Base-by-base conservation (phyloP, 2,113 vertebrate species). In the Notiomystis cincta region DNA sequence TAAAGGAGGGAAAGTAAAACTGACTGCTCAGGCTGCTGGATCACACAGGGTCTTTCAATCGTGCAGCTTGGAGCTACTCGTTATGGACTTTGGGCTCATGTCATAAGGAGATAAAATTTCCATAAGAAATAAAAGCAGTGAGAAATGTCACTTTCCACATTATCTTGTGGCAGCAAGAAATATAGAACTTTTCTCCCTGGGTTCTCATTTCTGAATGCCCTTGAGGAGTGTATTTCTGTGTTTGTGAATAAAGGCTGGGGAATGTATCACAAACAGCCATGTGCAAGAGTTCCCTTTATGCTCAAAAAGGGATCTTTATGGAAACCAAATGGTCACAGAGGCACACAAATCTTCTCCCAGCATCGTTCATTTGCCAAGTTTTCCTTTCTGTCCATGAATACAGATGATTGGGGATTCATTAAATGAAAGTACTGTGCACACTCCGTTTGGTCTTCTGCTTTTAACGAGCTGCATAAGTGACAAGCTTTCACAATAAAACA, bases 241-340 rank as follows among this genome's bases (percentile, higher is more conserved):
- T 88, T 93, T 95, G 79, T 71, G 91, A 90, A 89, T 79, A 95
- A 92, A 95, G 88, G 65, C 76, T n/a, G 18, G 66, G 62, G 76
- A 92, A 94, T 8, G 6, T n/a, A 77, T 84, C 66, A 60, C 79
- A 87, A 79, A 25, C 70, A 94, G 19, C 84, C 61, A 83, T 18
- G 64, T 88, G 81, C 50, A 78, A 80, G 64, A 28, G 53, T 48
- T 94, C 89, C 71, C 92, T 96, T 96, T 95, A 95, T 88, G 85
- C 64, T 90, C 90, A 79, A 66, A 95, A 70, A 79, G 66, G 73
- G 91, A 94, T 60, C 81, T 60, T 76, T 51, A 48, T 40, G 87
- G 71, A 91, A 95, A 79, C 51, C 54, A 94, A 96, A 79, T 31
- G 66, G 69, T 80, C 83, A 47, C 92, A 89, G 69, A 90, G 62